These are phyloP conservation scores for Pheosia tremula DNA, from an alignment of 2,888 invertebrate species.

Conservation along the genomic window DNA sequence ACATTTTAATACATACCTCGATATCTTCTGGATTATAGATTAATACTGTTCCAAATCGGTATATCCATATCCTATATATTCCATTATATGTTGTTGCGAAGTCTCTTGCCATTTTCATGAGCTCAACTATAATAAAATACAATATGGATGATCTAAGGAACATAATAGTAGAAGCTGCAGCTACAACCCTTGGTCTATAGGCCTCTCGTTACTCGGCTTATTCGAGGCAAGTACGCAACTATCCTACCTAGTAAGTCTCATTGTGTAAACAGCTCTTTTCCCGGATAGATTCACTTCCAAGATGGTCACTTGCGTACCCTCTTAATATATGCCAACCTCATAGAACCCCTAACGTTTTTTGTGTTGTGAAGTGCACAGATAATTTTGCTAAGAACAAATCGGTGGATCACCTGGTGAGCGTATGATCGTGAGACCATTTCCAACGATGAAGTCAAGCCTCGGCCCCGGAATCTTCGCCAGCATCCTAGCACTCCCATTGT, in stretches of 20 bases:
- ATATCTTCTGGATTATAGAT: conserved; percentile 41
- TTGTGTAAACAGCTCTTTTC: no score
- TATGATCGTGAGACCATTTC: conserved; percentile 42
- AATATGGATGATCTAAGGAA: neutral
- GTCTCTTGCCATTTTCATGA: conserved; percentile 51
- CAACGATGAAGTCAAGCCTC: conserved; percentile 42
- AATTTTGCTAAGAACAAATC: no score
- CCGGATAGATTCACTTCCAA: no score
- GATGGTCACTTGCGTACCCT: no score
- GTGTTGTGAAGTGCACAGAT: no score
- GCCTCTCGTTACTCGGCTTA: no score
- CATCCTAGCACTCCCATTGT: conserved; percentile 42
- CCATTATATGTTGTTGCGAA: conserved; percentile 46
- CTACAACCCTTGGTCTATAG: no score
- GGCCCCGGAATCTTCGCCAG: conserved; percentile 57
- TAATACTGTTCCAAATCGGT: conserved; percentile 37
- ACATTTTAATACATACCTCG: conserved; percentile 29
- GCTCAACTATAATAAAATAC: conserved; percentile 36
- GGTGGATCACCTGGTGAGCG: conserved; percentile 42
- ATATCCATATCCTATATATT: conserved; percentile 55
- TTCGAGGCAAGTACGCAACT: no score
- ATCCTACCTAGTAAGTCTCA: no score
- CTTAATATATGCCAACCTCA: no score
- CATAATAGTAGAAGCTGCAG: neutral
- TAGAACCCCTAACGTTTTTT: no score